Evolutionary conservation across 2,888 invertebrate genomes (phyloP), one percentile per base, ranked within the genome.

Genomic region (Patella pellucida): DNA sequence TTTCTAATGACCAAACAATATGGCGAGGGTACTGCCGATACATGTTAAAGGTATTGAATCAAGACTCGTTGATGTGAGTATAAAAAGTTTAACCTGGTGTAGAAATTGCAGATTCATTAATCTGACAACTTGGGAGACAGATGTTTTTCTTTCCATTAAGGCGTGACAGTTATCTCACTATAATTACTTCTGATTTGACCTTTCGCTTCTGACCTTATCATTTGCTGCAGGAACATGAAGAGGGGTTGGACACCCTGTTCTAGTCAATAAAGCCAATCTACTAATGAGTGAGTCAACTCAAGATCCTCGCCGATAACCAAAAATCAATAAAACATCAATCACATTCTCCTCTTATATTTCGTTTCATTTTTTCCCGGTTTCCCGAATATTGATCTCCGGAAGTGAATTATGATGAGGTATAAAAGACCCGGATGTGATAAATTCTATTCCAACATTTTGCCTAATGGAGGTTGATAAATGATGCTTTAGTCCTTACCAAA

Each of bases 61-160:
- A 41, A 41, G 41, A 41, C 41, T 41, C 41, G 41, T 41, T 41
- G 41, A 41, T 41, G 41, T 41, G 41, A 41, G 41, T 41, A 41
- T 41, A 41, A 41, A 41, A 41, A 41, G 41, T 41, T 41, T 41
- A 41, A 41, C 41, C 41, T 41, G 41, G 41, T 41, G 41, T 41
- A 41, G 41, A 41, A 41, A 41, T 41, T 41, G 41, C 41, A 41
- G 41, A 41, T 41, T 41, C 41, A 41, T 41, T 41, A 41, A 41
- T 41, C 41, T 41, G 41, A 41, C 41, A 41, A 41, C 41, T 14
- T 19, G 19, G 19, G 23, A 62, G 62, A 62, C 62, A 62, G 62
- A 62, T 62, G 62, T 23, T 23, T 62, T 62, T 23, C 62, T 62
- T 62, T 62, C 62, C 62, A 62, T 62, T 62, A 62, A 19, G 14